These are phyloP conservation scores for Meghimatium bilineatum DNA, from an alignment of 2,888 invertebrate genomes.

Conservation along the genomic window DNA sequence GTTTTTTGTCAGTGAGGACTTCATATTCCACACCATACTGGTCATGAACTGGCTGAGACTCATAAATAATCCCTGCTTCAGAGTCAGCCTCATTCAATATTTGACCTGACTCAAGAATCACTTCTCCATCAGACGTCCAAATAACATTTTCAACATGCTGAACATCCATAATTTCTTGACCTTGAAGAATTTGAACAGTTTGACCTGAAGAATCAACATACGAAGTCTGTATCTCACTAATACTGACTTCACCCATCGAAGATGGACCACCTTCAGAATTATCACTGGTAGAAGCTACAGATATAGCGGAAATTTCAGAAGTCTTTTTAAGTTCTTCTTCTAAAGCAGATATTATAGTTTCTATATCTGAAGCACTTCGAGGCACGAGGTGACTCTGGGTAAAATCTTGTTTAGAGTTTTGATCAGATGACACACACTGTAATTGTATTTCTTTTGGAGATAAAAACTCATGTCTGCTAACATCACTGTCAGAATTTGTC, in stretches of 20 bases:
- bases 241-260: background rate
- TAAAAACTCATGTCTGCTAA: background rate
- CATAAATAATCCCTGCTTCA: slow-evolving; percentile 8
- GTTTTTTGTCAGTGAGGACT: slow-evolving; percentile 42
- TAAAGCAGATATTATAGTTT: slow-evolving; percentile 45
- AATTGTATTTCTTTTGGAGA: background rate
- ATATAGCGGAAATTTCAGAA: background rate
- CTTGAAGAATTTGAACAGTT: slow-evolving; percentile 34
- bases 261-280: background rate
- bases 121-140: slow-evolving; percentile 46
- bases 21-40: slow-evolving; percentile 49
- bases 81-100: background rate
- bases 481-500: background rate
- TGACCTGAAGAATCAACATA: slow-evolving; percentile 23
- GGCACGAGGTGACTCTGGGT: slow-evolving; percentile 15
- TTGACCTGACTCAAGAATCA: slow-evolving; percentile 18
- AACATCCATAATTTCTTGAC: slow-evolving; percentile 44
- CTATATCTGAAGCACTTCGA: slow-evolving; percentile 44
- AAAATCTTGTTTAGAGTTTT: background rate
- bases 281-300: slow-evolving; percentile 12
- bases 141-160: slow-evolving; percentile 43
- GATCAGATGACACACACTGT: background rate
- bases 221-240: slow-evolving; percentile 2
- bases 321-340: slow-evolving; percentile 46
- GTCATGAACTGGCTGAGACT: slow-evolving; percentile 29